Evolutionary conservation across 2,888 invertebrate species (phyloP), one percentile per base, ranked within the genome.

Genomic region (Eucera pruinosa): DNA sequence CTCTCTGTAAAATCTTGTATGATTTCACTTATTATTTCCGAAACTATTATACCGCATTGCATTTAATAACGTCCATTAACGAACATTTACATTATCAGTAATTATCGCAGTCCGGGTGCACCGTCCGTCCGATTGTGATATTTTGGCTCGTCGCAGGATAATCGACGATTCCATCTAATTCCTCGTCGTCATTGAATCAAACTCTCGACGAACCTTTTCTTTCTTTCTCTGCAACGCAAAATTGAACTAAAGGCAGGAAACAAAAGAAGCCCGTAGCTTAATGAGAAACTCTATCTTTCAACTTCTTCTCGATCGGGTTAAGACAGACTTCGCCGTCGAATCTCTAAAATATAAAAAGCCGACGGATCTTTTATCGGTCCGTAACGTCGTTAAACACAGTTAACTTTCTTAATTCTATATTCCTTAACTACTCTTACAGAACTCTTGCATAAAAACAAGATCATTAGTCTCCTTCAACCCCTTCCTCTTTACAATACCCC

Each of bases 21-120:
- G n/a, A n/a, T n/a, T n/a, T n/a, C n/a, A n/a, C n/a, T n/a, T n/a
- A n/a, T n/a, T n/a, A n/a, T n/a, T n/a, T n/a, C n/a, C n/a, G n/a
- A n/a, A n/a, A 80, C 84, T 83, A 84, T 86, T 87, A 88, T 85
- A 81, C 86, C 88, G 87, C 86, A 86, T 85, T 87, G 86, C 85
- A 89, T 89, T 90, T 89, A 90, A 90, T 90, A 89, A 89, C 90
- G 87, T 79, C 89, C 90, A 88, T 90, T 90, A 90, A 90, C 88
- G 90, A 89, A 88, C 90, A 86, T 89, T 90, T 89, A 87, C 88
- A 89, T 87, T 88, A 88, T 88, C 86, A 86, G 86, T 89, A 91
- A 91, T 90, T 90, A 90, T 89, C 88, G 87, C 82, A 70, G 81
- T 78, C 79, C 82, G 73, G 78, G 79, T 52, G 72, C 61, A 39